Evolutionary conservation across 2,888 invertebrate species (phyloP), one percentile per base, ranked within the genome.

Genomic region (Temnothorax ravouxi): DNA sequence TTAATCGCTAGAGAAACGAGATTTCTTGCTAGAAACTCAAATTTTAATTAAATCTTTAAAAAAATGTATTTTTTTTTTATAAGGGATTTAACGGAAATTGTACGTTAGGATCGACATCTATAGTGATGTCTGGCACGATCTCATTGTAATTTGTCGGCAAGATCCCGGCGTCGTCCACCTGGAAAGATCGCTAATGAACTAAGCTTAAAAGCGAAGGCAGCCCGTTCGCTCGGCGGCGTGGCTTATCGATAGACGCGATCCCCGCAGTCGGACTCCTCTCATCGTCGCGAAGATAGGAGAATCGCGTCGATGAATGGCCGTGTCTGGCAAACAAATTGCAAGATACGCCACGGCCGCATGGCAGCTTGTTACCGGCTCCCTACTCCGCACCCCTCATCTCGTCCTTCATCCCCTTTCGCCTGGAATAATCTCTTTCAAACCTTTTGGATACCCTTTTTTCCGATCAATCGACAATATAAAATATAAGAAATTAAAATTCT

Each of bases 271-370:
- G 91, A 91, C 89, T 90, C 89, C 88, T 92, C 92, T 92, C 93
- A 92, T 93, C 92, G 92, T 91, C 87, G 87, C 88, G 88, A 92
- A 94, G 94, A 94, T 94, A 94, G 93, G 92, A 93, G 93, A 93
- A 92, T 92, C 93, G 90, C 86, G 93, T 92, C 93, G 94, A 94
- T 93, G 94, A 94, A 94, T 94, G 94, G 94, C 93, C 93, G 92
- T 94, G 94, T 93, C 93, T 90, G 92, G 93, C 93, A 94, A 94
- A 94, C 94, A 94, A 94, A 94, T 94, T 94, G 94, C 94, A 85
- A 93, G 94, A 94, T 94, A 94, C 91, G 91, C 92, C 91, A 89
- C 90, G 88, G 92, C 91, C 88, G 91, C 90, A 89, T 92, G 94
- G 93, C 94, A 94, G 92, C 93, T 92, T 91, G 91, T 93, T 92